Base-by-base conservation (phyloP, 2,888 invertebrate species). In the Vanessa cardui region DNA sequence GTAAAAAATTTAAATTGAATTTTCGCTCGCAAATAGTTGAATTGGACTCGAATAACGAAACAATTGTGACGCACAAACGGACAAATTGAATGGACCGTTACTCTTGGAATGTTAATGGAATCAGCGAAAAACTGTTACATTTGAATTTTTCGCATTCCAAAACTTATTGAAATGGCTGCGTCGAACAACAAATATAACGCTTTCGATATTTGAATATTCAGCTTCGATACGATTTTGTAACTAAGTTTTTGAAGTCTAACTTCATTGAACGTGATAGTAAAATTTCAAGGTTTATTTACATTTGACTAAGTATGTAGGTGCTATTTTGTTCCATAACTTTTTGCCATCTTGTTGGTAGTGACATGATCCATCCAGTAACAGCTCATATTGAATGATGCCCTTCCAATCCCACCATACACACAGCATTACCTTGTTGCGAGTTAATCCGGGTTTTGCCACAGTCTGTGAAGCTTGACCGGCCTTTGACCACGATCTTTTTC, bases 31-130 rank as follows among this genome's bases (percentile, higher is more conserved):
- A 71, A 61, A 68, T 68, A 71, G 61, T 66, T 46, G 56, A 71
- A 64, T 66, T 26, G 52, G 47, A 49, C 31, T 26, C 46, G 21
- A 63, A 71, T 62, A 68, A 68, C 69, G 65, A 71, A 71, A 69
- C 69, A 73, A 71, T 73, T 68, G 69, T 72, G 61, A 72, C 72
- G 71, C 72, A 65, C 68, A 71, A 70, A 64, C 65, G 74, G 71
- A 68, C 72, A 74, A 75, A 73, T 69, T 70, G 66, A 71, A 74
- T 72, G 63, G 72, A 68, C 69, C 70, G 70, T 74, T 69, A 75
- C 72, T 67, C 67, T 74, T 67, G 71, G 73, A 75, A 75, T 74
- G 74, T 73, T 73, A 73, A 75, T 75, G 71, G 73, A 74, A 74
- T 68, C 71, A 71, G 56, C 66, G 71, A 72, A 74, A 75, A 74